Conservation (phyloP, 1,140 invertebrate species). For the Drosophila miranda region DNA sequence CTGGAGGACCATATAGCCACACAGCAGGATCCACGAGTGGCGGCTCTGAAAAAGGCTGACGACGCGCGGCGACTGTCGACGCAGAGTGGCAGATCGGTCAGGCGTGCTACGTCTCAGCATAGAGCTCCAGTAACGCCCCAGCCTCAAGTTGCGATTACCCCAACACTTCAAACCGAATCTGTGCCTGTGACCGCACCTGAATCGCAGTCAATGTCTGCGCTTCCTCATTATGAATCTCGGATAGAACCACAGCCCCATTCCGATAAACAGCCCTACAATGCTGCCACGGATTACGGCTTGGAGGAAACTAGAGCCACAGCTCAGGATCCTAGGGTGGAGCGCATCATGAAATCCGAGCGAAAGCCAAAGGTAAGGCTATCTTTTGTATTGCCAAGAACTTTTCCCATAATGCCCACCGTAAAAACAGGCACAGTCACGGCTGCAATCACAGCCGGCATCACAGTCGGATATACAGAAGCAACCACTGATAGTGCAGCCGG, state of each 20-base stretch:
- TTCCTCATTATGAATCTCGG: no score
- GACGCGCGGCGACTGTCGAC: constrained; percentile 21
- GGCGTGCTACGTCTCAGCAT: no score
- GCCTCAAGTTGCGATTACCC: no score
- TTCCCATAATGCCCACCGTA: neutral
- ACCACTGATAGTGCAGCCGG: no score
- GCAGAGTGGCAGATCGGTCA: neutral
- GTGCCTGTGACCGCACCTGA: no score
- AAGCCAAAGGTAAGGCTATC: neutral
- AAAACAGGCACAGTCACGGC: neutral
- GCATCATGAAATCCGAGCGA: neutral
- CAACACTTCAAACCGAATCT: no score
- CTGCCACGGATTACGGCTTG: constrained; percentile 19
- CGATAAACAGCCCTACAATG: constrained; percentile 7
- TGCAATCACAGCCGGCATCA: neutral
- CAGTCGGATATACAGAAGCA: no score
- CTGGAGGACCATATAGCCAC: constrained; percentile 53
- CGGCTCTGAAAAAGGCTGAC: constrained; percentile 15
- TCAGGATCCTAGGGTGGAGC: constrained; percentile 17
- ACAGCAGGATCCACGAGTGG: constrained; percentile 49
- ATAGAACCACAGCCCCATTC: no score
- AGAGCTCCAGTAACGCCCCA: no score
- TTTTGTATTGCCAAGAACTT: no score
- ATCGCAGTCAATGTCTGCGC: no score
- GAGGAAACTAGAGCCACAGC: constrained; percentile 16